These are phyloP conservation scores for Koerneria pararmatus DNA, from an alignment of 2,888 invertebrate genomes.

Conservation along the genomic window DNA sequence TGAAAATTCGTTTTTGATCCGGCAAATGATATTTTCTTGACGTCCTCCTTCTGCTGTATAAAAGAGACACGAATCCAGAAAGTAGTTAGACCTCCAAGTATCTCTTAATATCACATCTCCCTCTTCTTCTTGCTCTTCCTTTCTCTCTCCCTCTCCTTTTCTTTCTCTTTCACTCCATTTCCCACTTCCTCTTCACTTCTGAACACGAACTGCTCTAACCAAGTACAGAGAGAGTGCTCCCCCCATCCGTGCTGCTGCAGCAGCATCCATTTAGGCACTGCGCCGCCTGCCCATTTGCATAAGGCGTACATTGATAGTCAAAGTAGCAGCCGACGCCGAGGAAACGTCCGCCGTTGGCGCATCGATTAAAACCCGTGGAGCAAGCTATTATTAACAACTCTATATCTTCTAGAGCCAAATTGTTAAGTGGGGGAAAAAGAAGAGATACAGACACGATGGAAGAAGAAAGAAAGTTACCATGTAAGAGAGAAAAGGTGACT, in stretches of 20 bases:
- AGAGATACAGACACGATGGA: too few relatives aligned
- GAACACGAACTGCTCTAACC: too few relatives aligned
- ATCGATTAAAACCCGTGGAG: slow-evolving; percentile 16
- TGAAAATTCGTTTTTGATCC: too few relatives aligned
- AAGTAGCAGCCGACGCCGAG: slow-evolving; percentile 35
- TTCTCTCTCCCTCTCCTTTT: not conserved
- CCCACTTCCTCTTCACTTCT: too few relatives aligned
- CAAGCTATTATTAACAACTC: slow-evolving; percentile 1
- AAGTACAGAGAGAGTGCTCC: too few relatives aligned
- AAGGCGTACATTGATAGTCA: slow-evolving; percentile 29
- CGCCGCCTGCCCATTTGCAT: slow-evolving; percentile 5
- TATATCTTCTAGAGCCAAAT: slow-evolving; percentile 20
- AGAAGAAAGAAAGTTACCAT: too few relatives aligned
- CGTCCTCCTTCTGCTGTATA: too few relatives aligned
- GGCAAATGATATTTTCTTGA: too few relatives aligned
- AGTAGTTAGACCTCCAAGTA: not conserved
- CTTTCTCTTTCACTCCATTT: not conserved
- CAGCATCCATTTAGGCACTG: slow-evolving; percentile 35
- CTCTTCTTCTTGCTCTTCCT: not conserved
- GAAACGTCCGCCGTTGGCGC: slow-evolving; percentile 32
- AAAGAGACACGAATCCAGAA: too few relatives aligned
- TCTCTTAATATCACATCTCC: not conserved
- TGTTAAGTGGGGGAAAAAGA: too few relatives aligned
- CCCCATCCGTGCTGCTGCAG: slow-evolving; percentile 34
- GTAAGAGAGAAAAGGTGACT: too few relatives aligned